A percentile compares a stretch with the other conserved stretches of the same genome.
Conservation (phyloP, 2,113 vertebrate species). For the Macrotus californicus region DNA sequence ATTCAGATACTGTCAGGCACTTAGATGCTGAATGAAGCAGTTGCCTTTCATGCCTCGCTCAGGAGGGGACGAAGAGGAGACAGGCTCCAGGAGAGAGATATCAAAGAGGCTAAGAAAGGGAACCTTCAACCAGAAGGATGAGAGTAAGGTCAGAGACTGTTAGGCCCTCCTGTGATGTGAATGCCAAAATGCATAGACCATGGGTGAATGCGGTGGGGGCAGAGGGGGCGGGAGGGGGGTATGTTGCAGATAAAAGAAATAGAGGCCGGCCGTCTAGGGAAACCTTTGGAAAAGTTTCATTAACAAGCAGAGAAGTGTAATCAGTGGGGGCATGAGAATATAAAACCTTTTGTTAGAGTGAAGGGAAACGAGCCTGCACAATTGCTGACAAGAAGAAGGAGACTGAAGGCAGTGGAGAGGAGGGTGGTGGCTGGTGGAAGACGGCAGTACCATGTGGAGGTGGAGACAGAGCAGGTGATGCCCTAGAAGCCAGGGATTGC, state of each 20-base stretch:
- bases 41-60: fast-evolving
- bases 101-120: background rate
- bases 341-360: background rate
- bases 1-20: fast-evolving
- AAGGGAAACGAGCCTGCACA: background rate
- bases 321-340: background rate
- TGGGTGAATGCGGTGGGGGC: no score
- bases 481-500: background rate
- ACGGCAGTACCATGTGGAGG: background rate
- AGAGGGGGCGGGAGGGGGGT: background rate
- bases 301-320: background rate
- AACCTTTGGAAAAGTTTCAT: background rate
- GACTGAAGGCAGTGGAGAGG: background rate
- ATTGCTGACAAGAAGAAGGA: background rate
- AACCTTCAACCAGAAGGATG: fast-evolving
- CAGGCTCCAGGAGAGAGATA: no score
- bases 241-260: background rate
- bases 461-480: background rate
- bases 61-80: background rate
- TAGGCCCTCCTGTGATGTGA: background rate
- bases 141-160: background rate
- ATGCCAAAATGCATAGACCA: fast-evolving
- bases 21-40: background rate
- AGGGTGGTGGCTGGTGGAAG: fast-evolving
- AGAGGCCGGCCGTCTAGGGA: background rate